Percentiles rank a stretch among this genome's conserved stretches.
phyloP scores from a whole-genome alignment of 2,797 vertebrate species.

The Myotis vivesi region DNA sequence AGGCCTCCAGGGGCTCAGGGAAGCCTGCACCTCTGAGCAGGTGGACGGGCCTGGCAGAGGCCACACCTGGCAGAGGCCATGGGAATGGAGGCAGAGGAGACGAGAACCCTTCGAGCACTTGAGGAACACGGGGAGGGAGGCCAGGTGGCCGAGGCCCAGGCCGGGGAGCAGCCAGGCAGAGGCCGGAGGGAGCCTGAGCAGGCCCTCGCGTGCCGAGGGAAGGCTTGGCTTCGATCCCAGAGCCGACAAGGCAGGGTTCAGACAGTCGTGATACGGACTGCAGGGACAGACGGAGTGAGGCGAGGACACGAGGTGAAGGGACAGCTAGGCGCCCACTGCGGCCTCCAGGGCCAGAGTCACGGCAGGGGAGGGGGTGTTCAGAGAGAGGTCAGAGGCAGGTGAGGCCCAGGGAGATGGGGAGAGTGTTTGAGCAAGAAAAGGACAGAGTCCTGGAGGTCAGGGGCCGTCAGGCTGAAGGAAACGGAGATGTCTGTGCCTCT shows the following conservation, averaged over 20 bases:
- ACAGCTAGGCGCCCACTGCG: too few species aligned
- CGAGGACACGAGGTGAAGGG: not conserved
- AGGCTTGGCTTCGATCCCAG: not conserved
- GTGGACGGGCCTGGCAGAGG: not conserved
- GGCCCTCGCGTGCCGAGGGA: not conserved
- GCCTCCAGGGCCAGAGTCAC: not conserved
- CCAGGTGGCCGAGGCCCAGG: not conserved
- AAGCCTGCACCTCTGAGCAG: not conserved
- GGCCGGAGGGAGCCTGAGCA: not conserved
- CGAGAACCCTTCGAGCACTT: not conserved
- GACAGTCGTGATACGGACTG: accelerated
- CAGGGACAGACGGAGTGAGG: not conserved
- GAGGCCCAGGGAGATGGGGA: accelerated
- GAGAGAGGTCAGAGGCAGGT: not conserved
- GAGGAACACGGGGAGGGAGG: not conserved
- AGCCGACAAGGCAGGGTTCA: accelerated
- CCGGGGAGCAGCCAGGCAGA: not conserved
- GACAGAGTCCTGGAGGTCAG: not conserved
- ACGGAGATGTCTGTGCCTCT: not conserved
- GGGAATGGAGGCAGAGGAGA: accelerated
- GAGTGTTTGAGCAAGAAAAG: not conserved
- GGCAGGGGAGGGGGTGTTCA: not conserved
- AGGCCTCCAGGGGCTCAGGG: not conserved
- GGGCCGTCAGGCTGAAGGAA: accelerated
- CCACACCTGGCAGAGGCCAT: not conserved